These are phyloP conservation scores for Neotoxoptera formosana DNA, from an alignment of 1,140 invertebrate genomes.

Conservation along the genomic window DNA sequence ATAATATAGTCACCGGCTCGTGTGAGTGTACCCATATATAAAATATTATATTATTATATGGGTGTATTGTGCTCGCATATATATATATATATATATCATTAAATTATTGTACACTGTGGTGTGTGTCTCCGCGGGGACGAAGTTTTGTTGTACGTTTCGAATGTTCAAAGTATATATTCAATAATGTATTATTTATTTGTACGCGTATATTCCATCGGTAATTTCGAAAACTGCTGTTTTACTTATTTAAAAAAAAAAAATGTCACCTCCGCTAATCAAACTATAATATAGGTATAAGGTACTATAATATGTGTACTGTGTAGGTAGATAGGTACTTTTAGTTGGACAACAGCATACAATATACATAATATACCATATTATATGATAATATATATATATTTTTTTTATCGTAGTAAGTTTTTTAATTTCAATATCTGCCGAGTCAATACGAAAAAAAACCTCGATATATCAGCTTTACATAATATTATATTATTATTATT, in stretches of 20 bases:
- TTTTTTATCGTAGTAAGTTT: background rate
- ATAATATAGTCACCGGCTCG: background rate
- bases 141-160: background rate
- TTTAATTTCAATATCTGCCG: background rate
- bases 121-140: background rate
- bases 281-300: too few species aligned
- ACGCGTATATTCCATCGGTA: background rate
- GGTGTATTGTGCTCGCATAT: background rate
- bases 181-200: background rate
- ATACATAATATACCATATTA: too few species aligned
- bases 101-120: background rate
- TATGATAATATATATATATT: background rate
- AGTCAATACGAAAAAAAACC: background rate
- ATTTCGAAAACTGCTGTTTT: background rate
- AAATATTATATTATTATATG: background rate
- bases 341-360: background rate
- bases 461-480: background rate
- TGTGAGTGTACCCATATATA: background rate
- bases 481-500: background rate
- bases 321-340: background rate
- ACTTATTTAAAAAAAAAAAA: background rate
- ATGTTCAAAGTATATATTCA: background rate
- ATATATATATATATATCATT: background rate
- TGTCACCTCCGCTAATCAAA: background rate
- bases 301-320: too few species aligned